Percentiles rank a stretch among this genome's conserved stretches.
These are phyloP conservation scores for Lasiurus borealis DNA, from an alignment of 2,113 vertebrate species.

Conservation along the genomic window DNA sequence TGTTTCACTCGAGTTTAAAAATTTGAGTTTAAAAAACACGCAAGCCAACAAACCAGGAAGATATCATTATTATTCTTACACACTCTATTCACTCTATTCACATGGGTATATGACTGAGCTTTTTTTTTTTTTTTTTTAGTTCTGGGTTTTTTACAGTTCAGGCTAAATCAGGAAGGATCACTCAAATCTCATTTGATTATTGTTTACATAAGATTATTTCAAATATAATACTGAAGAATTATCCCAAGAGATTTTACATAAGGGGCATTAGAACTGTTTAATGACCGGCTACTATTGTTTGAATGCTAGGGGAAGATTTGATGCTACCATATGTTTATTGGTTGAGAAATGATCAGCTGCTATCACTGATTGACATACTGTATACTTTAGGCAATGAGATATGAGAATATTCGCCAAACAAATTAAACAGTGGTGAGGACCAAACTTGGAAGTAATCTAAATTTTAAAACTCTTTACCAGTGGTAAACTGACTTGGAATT, in stretches of 20 bases:
- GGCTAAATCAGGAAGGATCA: neutral
- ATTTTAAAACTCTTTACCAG: constrained; percentile 36
- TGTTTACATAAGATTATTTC: constrained; percentile 18
- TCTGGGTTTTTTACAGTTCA: neutral
- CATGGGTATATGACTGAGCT: neutral
- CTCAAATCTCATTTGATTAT: constrained; percentile 27
- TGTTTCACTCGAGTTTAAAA: neutral
- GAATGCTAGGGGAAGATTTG: neutral
- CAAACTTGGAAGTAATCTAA: neutral
- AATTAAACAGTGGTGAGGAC: neutral
- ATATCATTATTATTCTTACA: neutral
- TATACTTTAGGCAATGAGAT: neutral
- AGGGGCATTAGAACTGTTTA: neutral
- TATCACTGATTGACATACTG: neutral
- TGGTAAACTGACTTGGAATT: neutral
- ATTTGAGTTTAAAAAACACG: neutral
- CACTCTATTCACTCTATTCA: neutral
- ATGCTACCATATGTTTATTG: neutral
- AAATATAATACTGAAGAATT: neutral
- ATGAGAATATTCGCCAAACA: neutral
- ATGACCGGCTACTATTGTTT: neutral
- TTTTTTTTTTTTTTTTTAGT: neutral
- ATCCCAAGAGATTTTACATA: neutral
- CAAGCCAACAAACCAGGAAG: neutral
- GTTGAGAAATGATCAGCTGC: neutral